phyloP scores from a whole-genome alignment of 2,113 vertebrate genomes.

The Salvelinus fontinalis region DNA sequence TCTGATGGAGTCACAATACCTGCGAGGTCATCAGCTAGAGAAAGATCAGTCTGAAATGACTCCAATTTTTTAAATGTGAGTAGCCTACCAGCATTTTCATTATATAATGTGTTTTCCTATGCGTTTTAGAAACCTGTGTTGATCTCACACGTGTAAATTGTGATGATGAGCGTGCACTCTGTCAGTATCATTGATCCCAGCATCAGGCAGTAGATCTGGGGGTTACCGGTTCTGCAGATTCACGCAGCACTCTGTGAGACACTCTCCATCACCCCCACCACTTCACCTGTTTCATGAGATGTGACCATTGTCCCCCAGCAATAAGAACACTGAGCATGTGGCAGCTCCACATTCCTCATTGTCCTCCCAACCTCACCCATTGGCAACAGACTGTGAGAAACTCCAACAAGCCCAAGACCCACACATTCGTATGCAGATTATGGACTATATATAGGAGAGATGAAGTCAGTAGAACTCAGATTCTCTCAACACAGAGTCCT shows the following conservation, averaged over 20 bases:
- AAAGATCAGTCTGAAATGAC: neutral
- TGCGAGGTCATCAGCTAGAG: neutral
- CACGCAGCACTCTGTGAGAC: slow-evolving; percentile 20
- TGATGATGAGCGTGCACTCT: neutral
- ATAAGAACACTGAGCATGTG: too few relatives aligned
- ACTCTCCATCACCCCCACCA: slow-evolving; percentile 29
- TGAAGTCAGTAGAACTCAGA: slow-evolving; percentile 35
- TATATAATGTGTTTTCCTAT: neutral
- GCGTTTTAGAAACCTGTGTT: neutral
- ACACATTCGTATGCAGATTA: slow-evolving; percentile 57
- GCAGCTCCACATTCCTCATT: slow-evolving; percentile 5
- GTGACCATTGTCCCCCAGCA: neutral
- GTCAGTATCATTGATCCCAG: neutral
- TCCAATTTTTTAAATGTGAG: neutral
- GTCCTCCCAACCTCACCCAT: slow-evolving; percentile 37
- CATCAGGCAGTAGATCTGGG: slow-evolving; percentile 14
- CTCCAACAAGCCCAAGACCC: slow-evolving; percentile 40
- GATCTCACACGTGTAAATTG: slow-evolving; percentile 11
- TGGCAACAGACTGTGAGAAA: slow-evolving; percentile 53
- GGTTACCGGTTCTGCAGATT: slow-evolving; percentile 46
- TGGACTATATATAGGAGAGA: slow-evolving; percentile 50
- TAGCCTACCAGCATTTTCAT: neutral
- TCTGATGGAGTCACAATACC: neutral
- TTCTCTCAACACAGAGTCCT: slow-evolving; percentile 36
- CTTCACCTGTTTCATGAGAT: slow-evolving; percentile 41